Base-by-base conservation (phyloP, 2,113 vertebrate genomes). In the Myanophis thanlyinensis region DNA sequence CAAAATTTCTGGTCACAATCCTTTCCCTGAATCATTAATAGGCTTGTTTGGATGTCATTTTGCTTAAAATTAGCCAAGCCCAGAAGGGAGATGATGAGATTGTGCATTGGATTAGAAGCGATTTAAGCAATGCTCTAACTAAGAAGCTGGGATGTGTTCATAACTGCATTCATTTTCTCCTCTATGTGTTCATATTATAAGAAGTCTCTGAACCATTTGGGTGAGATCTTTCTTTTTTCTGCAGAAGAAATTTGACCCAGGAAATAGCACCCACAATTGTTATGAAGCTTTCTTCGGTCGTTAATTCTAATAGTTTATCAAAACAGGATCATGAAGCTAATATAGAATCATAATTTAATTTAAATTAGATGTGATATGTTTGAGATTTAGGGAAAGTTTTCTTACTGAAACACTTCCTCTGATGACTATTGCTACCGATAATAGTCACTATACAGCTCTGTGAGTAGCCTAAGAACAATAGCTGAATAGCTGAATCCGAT, bases 21-120 rank as follows among this genome's bases (percentile, higher is more conserved):
- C 40, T 52, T 93, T 87, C 87, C 90, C 84, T 54, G 93, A 80
- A 59, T 5, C 86, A 93, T 91, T 30, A 85, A 87, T 94, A 91
- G 0, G n/a, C 30, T 52, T 93, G 27, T 0, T 94, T 93, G 93
- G 62, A 89, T 94, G 30, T 44, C 94, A 30, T 52, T 93, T 51
- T 87, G 62, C 54, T 67, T 35, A 8, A 7, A 92, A 13, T 3
- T 84, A 94, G 2, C 80, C 44, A 93, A 85, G 47, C n/a, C 62
- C 13, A 87, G 0, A 2, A 85, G 20, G 91, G 89, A 89, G 46
- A 5, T 89, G 8, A 35, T 48, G 52, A 87, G 90, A 22, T 23
- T 86, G 13, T 85, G 48, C 25, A 20, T 10, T 85, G 90, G 54
- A 56, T 0, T 92, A 87, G 92, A 92, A 27, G 22, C 47, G 3